Evolutionary conservation across 1,140 invertebrate genomes (phyloP).

Genomic region (Phenacoccus solenopsis): DNA sequence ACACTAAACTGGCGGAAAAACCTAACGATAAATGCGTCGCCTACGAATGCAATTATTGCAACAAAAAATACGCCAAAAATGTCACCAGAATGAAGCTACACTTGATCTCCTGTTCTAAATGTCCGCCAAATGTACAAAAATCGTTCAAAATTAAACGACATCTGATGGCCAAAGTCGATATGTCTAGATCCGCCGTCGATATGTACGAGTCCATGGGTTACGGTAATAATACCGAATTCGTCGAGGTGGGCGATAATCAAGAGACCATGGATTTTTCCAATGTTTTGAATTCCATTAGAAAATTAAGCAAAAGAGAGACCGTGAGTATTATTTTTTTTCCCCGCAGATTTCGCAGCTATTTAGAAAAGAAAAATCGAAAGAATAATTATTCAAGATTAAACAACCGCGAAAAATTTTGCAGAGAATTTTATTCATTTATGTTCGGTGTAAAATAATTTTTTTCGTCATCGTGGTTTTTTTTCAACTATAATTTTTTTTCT

Average conservation of each 20-base stretch:
- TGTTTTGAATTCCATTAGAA: not conserved
- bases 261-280: not conserved
- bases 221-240: not conserved
- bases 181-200: not conserved
- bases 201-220: not conserved
- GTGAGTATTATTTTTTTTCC: no score
- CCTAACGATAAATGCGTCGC: not conserved
- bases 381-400: no score
- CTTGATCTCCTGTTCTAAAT: not conserved
- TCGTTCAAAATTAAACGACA: not conserved
- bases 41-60: not conserved
- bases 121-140: not conserved
- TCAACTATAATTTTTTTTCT: no score
- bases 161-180: not conserved
- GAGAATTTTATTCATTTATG: no score
- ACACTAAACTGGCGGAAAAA: not conserved
- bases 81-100: not conserved
- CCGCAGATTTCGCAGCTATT: no score
- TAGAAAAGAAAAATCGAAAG: no score
- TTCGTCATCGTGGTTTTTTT: no score
- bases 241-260: not conserved
- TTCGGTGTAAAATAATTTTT: no score
- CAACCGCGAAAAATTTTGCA: no score
- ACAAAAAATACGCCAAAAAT: not conserved
- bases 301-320: not conserved